Conservation (phyloP, 2,888 invertebrate species). For the Cosmorhoe ocellata region DNA sequence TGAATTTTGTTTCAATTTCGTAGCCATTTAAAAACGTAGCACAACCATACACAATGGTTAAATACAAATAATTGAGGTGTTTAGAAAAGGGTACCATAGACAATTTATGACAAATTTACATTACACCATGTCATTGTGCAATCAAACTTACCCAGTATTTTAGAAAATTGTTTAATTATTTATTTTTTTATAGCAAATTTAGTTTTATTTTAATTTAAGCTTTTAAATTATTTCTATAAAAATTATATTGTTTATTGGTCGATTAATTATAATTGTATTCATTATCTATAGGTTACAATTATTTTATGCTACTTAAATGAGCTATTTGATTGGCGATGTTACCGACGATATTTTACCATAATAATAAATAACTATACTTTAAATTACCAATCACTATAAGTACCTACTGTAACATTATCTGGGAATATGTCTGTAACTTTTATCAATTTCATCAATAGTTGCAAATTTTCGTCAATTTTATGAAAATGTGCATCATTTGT, state of each 20-base stretch:
- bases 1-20: constrained; percentile 17
- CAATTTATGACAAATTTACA: no score
- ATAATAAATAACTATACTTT: no score
- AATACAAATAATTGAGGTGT: background rate
- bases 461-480: constrained; percentile 56
- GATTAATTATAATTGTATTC: constrained; percentile 12
- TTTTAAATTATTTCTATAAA: background rate
- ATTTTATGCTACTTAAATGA: background rate
- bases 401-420: no score
- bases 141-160: constrained; percentile 37
- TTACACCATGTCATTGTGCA: no score
- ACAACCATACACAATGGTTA: constrained; percentile 29
- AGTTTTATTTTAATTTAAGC: constrained; percentile 1
- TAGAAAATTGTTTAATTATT: constrained; percentile 37
- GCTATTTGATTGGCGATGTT: constrained; percentile 2
- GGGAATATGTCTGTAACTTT: no score
- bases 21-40: constrained; percentile 26
- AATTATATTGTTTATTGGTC: constrained; percentile 20
- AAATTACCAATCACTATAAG: no score
- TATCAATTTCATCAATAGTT: constrained; percentile 39
- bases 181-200: constrained; percentile 36
- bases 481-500: constrained; percentile 62
- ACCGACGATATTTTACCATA: background rate
- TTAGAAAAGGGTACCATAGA: constrained; percentile 33
- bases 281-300: constrained; percentile 12